Base-by-base conservation (phyloP, 2,888 invertebrate genomes). In the Desoria tigrina region DNA sequence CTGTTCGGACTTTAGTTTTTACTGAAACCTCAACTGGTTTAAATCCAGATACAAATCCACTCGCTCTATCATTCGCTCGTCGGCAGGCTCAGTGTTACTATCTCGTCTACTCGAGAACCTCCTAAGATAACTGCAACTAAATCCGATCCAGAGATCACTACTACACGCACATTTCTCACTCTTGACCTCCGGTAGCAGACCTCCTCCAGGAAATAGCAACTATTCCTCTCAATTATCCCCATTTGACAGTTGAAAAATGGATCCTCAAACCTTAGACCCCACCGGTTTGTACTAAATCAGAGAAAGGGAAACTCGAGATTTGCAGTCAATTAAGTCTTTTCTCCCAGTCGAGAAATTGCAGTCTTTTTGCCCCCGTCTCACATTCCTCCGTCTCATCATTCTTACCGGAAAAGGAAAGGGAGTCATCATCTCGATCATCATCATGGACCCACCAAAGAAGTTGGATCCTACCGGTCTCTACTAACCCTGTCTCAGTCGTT, bases 201-300 rank as follows among this genome's bases (percentile, higher is more conserved):
- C 32, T 11, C 32, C n/a, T n/a, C n/a, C n/a, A n/a, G n/a, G n/a
- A n/a, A n/a, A n/a, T n/a, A n/a, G n/a, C n/a, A n/a, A n/a, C n/a
- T n/a, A n/a, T n/a, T n/a, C n/a, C n/a, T n/a, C n/a, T n/a, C n/a
- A n/a, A n/a, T n/a, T n/a, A n/a, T n/a, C n/a, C n/a, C n/a, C n/a
- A n/a, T n/a, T n/a, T n/a, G n/a, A n/a, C 32, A 32, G 11, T 32
- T 32, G 4, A 32, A 51, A 11, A 51, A 51, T 51, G 51, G 73
- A 74, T 61, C 72, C 74, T 32, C 68, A 75, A 68, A 71, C 69
- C 49, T 68, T 75, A 60, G 75, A 75, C 68, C 75, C 75, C 26
- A 75, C 75, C 59, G 75, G 75, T 57, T 70, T 74, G 58, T 74
- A 74, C 65, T 74, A 45, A 64, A 28, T 7, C 14, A 32, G n/a